Base-by-base conservation (phyloP, 2,888 invertebrate genomes). In the Oxycera nigricornis region DNA sequence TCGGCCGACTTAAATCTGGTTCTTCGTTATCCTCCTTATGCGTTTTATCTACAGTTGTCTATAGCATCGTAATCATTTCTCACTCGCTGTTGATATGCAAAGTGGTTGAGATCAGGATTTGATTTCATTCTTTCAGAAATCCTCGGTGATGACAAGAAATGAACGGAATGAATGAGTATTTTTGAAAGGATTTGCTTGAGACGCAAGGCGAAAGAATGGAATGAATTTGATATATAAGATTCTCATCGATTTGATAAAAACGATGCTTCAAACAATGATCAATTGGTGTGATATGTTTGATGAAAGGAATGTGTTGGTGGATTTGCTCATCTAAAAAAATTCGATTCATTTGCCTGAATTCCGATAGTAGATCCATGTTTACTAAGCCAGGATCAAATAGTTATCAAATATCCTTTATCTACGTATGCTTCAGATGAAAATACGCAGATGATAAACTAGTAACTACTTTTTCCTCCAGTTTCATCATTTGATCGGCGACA, bases 41-140 rank as follows among this genome's bases (percentile, higher is more conserved):
- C 24, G 52, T 20, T 11, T 55, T 2, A 7, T 55, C 17, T 55
- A 2, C 24, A 35, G 52, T 20, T 3, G 52, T 55, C 24, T 11
- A 22, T 55, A 11, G 4, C 2, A 22, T 55, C 7, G 52, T n/a
- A 55, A 55, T 55, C 22, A 17, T 7, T 55, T 55, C 20, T 55
- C 52, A 55, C 20, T 55, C 22, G 52, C 17, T 55, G 52, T 50
- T 50, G 9, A 55, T 55, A 55, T 55, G 52, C 22, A 55, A 55
- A 55, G 52, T 24, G 52, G 24, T 20, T 55, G 24, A 46, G 6
- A 46, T n/a, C 46, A 17, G 14, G 46, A 46, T 46, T 46, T 46
- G n/a, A 14, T n/a, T 46, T 46, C 6, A 46, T 14, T 3, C 14
- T 46, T 17, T 7, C n/a, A 17, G 17, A 17, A 14, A 46, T 46